These are phyloP conservation scores for Lepus timidus DNA, from an alignment of 2,113 vertebrate species.

Conservation along the genomic window DNA sequence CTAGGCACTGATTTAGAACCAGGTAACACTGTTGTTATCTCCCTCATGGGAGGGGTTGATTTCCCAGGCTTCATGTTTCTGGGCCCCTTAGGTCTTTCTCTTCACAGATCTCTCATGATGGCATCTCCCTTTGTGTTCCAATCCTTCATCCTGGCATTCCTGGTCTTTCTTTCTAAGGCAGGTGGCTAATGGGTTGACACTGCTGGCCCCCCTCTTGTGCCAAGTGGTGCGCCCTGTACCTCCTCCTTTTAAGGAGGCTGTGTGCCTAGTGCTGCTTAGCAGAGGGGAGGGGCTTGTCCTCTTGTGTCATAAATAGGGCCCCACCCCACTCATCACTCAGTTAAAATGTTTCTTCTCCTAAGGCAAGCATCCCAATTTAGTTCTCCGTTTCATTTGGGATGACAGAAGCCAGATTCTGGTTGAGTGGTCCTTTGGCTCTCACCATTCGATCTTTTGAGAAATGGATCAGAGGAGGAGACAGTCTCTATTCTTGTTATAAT, in stretches of 20 bases:
- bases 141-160: constrained; percentile 57
- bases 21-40: constrained; percentile 26
- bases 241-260: background rate
- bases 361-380: background rate
- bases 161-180: constrained; percentile 45
- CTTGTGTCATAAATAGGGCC: constrained; percentile 81
- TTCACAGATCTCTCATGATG: constrained; percentile 64
- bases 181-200: constrained; percentile 15
- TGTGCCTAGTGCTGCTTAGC: background rate
- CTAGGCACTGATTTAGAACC: background rate
- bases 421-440: background rate
- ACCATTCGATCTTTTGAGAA: constrained; percentile 30
- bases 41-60: background rate
- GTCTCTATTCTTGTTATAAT: background rate
- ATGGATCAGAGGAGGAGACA: background rate
- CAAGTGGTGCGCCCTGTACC: background rate
- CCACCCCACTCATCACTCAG: constrained; percentile 57
- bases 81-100: background rate
- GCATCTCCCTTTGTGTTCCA: constrained; percentile 14
- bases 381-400: constrained; percentile 19
- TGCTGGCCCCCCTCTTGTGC: background rate
- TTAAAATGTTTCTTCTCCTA: constrained; percentile 22
- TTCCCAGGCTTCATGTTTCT: constrained; percentile 65
- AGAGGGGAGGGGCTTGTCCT: constrained; percentile 71
- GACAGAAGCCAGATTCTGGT: constrained; percentile 16